A percentile compares a stretch with the other conserved stretches of the same genome.
Evolutionary conservation across 2,797 vertebrate genomes (phyloP).

Genomic region (Poecilia gillii): DNA sequence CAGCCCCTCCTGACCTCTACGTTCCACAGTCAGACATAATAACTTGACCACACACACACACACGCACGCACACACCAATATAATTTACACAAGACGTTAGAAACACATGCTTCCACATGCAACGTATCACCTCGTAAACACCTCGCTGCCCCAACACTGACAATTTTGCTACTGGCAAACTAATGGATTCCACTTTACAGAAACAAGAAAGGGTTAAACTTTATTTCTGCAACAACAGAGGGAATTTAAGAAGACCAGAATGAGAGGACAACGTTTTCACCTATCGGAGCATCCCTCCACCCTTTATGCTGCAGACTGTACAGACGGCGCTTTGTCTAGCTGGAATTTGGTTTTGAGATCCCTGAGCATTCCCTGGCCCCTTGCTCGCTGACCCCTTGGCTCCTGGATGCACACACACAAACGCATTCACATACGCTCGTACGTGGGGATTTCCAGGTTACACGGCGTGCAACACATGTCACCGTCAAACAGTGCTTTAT

Average conservation of each 20-base stretch:
- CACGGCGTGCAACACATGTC: constrained; percentile 44
- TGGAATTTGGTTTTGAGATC: constrained; percentile 69
- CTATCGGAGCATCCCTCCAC: constrained; percentile 50
- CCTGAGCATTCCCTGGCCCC: constrained; percentile 58
- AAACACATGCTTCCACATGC: constrained; percentile 16
- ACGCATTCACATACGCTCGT: constrained; percentile 44
- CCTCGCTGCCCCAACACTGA: constrained; percentile 15
- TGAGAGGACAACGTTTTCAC: constrained; percentile 50
- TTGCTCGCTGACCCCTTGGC: constrained; percentile 57
- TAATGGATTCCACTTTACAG: constrained; percentile 5
- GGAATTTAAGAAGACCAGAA: constrained; percentile 6
- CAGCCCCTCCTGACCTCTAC: constrained; percentile 79
- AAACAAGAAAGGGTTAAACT: constrained; percentile 15
- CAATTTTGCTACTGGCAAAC: constrained; percentile 28
- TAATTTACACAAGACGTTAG: constrained; percentile 27
- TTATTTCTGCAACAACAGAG: constrained; percentile 30
- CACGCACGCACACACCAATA: constrained; percentile 38
- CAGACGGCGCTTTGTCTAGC: constrained; percentile 68
- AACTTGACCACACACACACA: constrained; percentile 56
- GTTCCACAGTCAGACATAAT: constrained; percentile 72
- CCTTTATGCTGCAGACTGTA: constrained; percentile 39
- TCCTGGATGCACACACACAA: constrained; percentile 44
- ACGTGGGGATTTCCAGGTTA: constrained; percentile 54
- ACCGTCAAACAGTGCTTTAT: constrained; percentile 34
- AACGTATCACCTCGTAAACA: constrained; percentile 49